These are phyloP conservation scores for Podabrus alpinus DNA, from an alignment of 2,888 invertebrate species.

Conservation along the genomic window DNA sequence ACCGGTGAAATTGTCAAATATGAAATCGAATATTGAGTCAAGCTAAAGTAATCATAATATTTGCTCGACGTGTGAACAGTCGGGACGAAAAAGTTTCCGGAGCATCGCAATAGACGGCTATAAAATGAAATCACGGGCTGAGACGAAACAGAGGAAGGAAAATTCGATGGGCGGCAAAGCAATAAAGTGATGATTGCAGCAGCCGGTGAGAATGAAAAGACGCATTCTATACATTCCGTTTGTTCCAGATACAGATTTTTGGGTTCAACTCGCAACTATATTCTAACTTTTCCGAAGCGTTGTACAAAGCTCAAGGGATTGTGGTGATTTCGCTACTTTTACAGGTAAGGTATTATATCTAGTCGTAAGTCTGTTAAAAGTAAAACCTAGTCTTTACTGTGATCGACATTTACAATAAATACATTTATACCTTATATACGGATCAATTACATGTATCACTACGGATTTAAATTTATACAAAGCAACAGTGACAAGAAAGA, in stretches of 20 bases:
- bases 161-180: conserved; percentile 54
- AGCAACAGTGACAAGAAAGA: background rate
- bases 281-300: conserved; percentile 93
- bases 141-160: conserved; percentile 50
- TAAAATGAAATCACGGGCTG: conserved; percentile 47
- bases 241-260: conserved; percentile 93
- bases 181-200: conserved; percentile 55
- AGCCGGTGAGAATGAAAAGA: conserved; percentile 45
- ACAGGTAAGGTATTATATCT: conserved; percentile 70
- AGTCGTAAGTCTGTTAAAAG: conserved; percentile 26
- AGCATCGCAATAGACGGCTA: conserved; percentile 36
- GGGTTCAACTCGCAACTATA: conserved; percentile 98
- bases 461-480: background rate
- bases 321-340: conserved; percentile 91
- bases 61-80: conserved; percentile 50
- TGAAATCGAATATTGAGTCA: conserved; percentile 52
- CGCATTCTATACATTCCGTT: conserved; percentile 46
- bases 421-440: conserved; percentile 22
- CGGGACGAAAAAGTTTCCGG: conserved; percentile 35
- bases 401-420: conserved; percentile 27
- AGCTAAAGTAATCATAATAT: conserved; percentile 54
- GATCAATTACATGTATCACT: conserved; percentile 20
- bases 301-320: conserved; percentile 92
- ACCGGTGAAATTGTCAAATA: conserved; percentile 47
- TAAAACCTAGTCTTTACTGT: conserved; percentile 25